Evolutionary conservation across 2,888 invertebrate species (phyloP), one percentile per base, ranked within the genome.

Genomic region (Parasteatoda lunata): DNA sequence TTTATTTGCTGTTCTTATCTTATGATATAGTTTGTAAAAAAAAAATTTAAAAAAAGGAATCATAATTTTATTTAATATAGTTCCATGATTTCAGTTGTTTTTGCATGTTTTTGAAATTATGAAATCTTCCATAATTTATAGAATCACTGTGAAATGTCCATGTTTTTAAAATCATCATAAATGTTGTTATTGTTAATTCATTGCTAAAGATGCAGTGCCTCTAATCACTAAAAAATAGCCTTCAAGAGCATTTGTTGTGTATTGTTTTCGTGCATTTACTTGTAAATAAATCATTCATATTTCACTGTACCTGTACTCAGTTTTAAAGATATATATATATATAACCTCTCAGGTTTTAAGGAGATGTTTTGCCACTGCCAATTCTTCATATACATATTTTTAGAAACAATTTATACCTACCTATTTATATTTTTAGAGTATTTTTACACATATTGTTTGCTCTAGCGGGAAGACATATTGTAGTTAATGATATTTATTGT

Each of bases 301-400:
- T 59, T 30, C 30, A 30, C 30, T 30, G 30, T 30, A 30, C 30
- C 30, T n/a, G 11, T 13, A n/a, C 59, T 59, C 4, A 13, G 59
- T 59, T 59, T 9, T n/a, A 5, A 59, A 13, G 59, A 13, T 59
- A 13, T 59, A 4, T 59, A 59, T 13, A 59, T 59, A 59, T 59
- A 59, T 54, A 13, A 54, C n/a, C n/a, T 13, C 11, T 59, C 59
- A 0, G 4, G n/a, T 59, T 11, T 59, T 4, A 13, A 59, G 59
- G 8, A 59, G n/a, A 59, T 59, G 59, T 59, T 59, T 59, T 59
- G 59, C n/a, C 59, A 59, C 59, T 59, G 59, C 59, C 59, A 59
- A 30, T 30, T 30, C 30, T 30, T 30, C 30, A 54, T 54, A 8
- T 11, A 11, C 54, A 54, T 54, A 3, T 54, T 11, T 54, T 11